Conservation (phyloP, 2,797 vertebrate genomes). For the Natrix natrix region DNA sequence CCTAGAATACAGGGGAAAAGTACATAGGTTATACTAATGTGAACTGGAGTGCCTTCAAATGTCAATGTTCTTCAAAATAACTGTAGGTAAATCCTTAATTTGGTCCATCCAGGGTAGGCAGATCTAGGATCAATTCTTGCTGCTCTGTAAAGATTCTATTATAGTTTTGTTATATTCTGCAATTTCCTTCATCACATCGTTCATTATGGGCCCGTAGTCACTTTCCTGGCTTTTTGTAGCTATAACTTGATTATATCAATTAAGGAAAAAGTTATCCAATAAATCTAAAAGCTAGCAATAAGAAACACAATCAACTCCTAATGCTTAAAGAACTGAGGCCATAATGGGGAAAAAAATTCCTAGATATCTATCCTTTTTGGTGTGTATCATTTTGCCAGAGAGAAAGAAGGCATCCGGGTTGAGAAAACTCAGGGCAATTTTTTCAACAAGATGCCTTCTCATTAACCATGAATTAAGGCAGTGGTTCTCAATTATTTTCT, state of each 20-base stretch:
- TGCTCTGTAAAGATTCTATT: slow-evolving; percentile 80
- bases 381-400: neutral
- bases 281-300: slow-evolving; percentile 39
- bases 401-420: neutral
- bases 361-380: neutral
- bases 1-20: neutral
- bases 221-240: slow-evolving; percentile 91
- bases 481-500: no score
- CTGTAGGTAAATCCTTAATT: slow-evolving; percentile 18
- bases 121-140: slow-evolving; percentile 72
- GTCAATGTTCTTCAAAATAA: neutral
- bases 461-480: neutral
- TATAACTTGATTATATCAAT: slow-evolving; percentile 82
- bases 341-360: neutral
- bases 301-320: neutral
- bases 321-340: slow-evolving; percentile 14
- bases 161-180: slow-evolving; percentile 87
- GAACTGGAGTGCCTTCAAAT: neutral
- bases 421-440: neutral
- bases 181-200: slow-evolving; percentile 82
- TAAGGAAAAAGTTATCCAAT: slow-evolving; percentile 67
- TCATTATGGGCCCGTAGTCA: slow-evolving; percentile 82
- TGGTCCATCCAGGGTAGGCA: slow-evolving; percentile 56
- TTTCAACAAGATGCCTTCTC: neutral
- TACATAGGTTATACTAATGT: neutral